phyloP scores from a whole-genome alignment of 2,113 vertebrate species.

The Chaetodon auriga region DNA sequence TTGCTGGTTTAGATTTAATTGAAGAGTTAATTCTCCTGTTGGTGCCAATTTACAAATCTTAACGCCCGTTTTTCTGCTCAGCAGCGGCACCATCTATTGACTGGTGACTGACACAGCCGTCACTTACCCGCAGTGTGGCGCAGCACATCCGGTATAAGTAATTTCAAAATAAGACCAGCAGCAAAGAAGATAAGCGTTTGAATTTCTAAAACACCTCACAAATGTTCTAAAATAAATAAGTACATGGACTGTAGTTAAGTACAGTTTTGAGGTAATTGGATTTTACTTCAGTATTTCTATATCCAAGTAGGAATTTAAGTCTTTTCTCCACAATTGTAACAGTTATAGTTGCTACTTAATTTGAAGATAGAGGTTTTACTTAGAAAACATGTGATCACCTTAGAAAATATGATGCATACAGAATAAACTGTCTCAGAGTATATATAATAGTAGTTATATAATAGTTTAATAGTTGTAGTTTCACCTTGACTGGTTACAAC shows the following conservation, averaged over 20 bases:
- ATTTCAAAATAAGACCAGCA: slow-evolving; percentile 54
- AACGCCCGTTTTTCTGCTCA: slow-evolving; percentile 27
- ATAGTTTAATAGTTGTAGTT: too few relatives aligned
- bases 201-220: too few relatives aligned
- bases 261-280: not conserved
- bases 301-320: too few relatives aligned
- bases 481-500: not conserved
- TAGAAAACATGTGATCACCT: not conserved
- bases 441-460: too few relatives aligned
- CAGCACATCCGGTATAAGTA: slow-evolving; percentile 7
- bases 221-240: too few relatives aligned
- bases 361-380: not conserved
- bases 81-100: slow-evolving; percentile 54
- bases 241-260: too few relatives aligned
- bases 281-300: not conserved
- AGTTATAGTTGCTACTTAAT: not conserved
- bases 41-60: slow-evolving; percentile 41
- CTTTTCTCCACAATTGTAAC: too few relatives aligned
- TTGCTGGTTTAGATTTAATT: not conserved
- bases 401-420: not conserved
- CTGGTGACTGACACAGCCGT: slow-evolving; percentile 46
- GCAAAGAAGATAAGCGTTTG: not conserved
- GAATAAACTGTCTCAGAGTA: too few relatives aligned
- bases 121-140: not conserved
- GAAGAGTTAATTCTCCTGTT: not conserved